phyloP scores from a whole-genome alignment of 2,113 vertebrate genomes.

The cat (Felis catus) region F.catus_Fca126_mat1.0 CM031421.1:83788001-83788500 shows the following conservation, averaged over 20 bases:
- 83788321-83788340: neutral
- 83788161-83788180: neutral
- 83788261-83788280: neutral
- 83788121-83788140: neutral
- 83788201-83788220: neutral
- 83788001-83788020: neutral
- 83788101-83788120: neutral
- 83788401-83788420: neutral
- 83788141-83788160: neutral
- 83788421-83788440: neutral
- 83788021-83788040: neutral
- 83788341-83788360: neutral
- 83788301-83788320: neutral
- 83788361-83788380: neutral
- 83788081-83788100: neutral
- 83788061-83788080: neutral
- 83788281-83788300: neutral
- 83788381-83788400: neutral
- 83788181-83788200: neutral
- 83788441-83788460: neutral
- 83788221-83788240: neutral
- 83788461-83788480: neutral
- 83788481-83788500: neutral
- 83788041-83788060: neutral
- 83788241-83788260: neutral